phyloP scores from a whole-genome alignment of 1,140 invertebrate species.

The Polypedilum vanderplanki region DNA sequence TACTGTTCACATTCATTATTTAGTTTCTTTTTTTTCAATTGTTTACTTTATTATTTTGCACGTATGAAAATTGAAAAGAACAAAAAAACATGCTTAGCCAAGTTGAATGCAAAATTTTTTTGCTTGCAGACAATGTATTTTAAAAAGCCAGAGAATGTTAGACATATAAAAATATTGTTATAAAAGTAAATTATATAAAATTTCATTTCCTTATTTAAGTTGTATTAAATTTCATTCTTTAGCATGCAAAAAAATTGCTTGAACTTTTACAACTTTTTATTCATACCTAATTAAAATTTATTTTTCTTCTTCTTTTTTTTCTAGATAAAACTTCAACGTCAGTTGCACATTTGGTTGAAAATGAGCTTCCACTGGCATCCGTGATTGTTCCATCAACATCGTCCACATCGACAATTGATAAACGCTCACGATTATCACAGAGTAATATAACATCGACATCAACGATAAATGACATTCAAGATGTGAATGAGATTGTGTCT shows the following conservation, averaged over 20 bases:
- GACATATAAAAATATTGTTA: too few species aligned
- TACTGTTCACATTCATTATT: too few species aligned
- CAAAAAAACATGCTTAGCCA: too few species aligned
- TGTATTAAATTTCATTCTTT: constrained; percentile 30
- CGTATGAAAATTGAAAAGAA: too few species aligned
- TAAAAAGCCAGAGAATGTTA: too few species aligned
- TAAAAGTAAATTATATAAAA: too few species aligned
- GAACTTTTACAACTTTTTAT: background rate
- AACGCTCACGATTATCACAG: background rate
- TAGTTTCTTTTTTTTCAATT: too few species aligned
- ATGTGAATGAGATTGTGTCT: constrained; percentile 1
- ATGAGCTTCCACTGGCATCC: constrained; percentile 54
- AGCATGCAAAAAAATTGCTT: constrained; percentile 31
- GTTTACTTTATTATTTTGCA: too few species aligned
- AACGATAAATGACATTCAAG: constrained; percentile 15
- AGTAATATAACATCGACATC: constrained; percentile 23
- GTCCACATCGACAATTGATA: constrained; percentile 8
- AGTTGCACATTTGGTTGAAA: constrained; percentile 54
- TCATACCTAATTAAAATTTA: constrained; percentile 18
- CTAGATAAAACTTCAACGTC: constrained; percentile 32
- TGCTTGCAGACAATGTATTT: too few species aligned
- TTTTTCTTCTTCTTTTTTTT: constrained; percentile 32
- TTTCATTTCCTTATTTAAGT: too few species aligned
- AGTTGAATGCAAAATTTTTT: too few species aligned
- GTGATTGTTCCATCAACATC: constrained; percentile 37